Conservation (phyloP, 30 jellyfish, hydroid and myxozoan species). For the Morbakka virulenta region DNA sequence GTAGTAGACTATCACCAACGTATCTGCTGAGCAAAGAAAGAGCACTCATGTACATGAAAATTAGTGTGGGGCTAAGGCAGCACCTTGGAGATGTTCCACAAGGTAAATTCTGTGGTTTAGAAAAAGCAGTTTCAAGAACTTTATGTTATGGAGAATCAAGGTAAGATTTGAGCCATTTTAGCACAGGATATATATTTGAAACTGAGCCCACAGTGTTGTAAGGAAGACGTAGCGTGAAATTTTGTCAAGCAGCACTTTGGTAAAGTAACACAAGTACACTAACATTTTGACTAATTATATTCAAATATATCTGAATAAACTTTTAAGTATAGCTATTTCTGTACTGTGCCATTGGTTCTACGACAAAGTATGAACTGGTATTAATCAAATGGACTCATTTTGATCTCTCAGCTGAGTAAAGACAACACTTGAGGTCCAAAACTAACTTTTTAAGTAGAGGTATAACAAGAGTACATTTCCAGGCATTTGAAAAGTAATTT, state of each 20-base stretch:
- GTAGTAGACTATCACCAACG: background rate
- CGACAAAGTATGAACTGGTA: constrained; percentile 25
- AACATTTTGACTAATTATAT: constrained; percentile 30
- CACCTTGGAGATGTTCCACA: too few relatives aligned
- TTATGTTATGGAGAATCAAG: too few relatives aligned
- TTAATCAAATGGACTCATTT: constrained; percentile 15
- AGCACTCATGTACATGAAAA: too few relatives aligned
- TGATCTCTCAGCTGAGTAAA: constrained; percentile 12
- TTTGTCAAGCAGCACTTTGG: constrained; percentile 43
- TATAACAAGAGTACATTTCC: constrained; percentile 41
- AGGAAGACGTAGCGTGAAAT: background rate
- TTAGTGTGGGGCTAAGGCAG: too few relatives aligned
- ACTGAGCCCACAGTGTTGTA: background rate
- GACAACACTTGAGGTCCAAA: constrained; percentile 41
- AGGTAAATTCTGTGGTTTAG: too few relatives aligned
- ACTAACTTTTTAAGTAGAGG: constrained; percentile 37
- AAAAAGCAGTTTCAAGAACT: too few relatives aligned
- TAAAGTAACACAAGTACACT: constrained; percentile 24
- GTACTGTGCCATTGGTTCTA: too few relatives aligned
- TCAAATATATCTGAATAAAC: constrained; percentile 16
- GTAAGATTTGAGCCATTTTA: too few relatives aligned
- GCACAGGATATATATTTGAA: constrained; percentile 13
- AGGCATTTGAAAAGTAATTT: constrained; percentile 30
- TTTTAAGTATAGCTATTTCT: constrained; percentile 32
- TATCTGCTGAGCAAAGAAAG: background rate